Conservation (phyloP, 2,888 invertebrate genomes). For the Elysia crispata region DNA sequence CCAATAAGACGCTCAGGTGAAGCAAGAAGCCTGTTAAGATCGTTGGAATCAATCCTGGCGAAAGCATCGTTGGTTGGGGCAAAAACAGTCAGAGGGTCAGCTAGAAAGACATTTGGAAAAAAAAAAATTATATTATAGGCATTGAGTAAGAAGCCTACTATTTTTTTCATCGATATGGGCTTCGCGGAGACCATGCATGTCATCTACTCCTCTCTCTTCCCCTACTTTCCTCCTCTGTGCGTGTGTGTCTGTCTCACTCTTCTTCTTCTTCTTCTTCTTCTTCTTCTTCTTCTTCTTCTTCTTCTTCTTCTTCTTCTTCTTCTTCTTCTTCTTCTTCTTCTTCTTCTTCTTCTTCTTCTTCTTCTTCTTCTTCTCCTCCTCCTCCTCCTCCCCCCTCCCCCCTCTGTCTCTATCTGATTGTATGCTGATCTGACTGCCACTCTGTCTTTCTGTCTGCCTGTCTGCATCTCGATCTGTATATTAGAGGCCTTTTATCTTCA, state of each 20-base stretch:
- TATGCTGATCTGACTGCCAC: not conserved
- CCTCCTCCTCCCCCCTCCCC: not conserved
- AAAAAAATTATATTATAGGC: too few species aligned
- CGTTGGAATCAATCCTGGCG: conserved; percentile 45
- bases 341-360: not conserved
- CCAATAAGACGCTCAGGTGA: conserved; percentile 36
- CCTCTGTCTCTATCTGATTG: not conserved
- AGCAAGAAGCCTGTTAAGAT: conserved; percentile 25
- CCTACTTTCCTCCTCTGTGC: not conserved
- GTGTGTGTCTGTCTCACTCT: conserved; percentile 11
- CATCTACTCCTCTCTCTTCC: conserved; percentile 19
- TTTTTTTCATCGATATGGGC: not conserved
- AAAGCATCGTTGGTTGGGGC: conserved; percentile 63
- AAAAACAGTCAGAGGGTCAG: conserved; percentile 60
- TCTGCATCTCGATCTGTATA: too few species aligned
- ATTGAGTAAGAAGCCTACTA: too few species aligned
- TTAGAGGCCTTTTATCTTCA: too few species aligned
- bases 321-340: not conserved
- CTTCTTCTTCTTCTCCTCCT: not conserved
- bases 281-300: not conserved
- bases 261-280: not conserved
- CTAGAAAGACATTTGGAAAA: not conserved
- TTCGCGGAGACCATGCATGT: not conserved
- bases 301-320: not conserved
- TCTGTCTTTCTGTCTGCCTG: not conserved